These are phyloP conservation scores for Apostichopus californicus DNA, from an alignment of 35 echinoderm and acorn worm species.

Conservation along the genomic window DNA sequence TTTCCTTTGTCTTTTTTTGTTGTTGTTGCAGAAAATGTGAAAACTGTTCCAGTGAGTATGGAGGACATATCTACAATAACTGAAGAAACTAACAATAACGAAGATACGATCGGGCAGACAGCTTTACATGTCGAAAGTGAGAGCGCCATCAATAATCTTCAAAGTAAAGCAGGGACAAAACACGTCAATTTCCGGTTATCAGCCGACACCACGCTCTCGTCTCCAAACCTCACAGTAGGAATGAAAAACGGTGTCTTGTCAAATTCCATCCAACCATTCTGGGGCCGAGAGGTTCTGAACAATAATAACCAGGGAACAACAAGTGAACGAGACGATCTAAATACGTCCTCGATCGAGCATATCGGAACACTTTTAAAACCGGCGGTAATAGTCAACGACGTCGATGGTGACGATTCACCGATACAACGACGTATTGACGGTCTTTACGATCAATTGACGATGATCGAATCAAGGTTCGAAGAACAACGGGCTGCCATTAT, in stretches of 20 bases:
- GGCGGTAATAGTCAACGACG: conserved; percentile 37
- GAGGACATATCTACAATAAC: conserved; percentile 11
- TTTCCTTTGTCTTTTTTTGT: background rate
- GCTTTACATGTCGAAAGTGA: background rate
- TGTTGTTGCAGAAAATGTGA: conserved; percentile 23
- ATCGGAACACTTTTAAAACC: conserved; percentile 39
- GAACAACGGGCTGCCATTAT: conserved; percentile 80
- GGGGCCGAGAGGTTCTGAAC: background rate
- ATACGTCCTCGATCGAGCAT: background rate
- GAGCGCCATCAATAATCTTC: no score
- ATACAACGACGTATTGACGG: conserved; percentile 79
- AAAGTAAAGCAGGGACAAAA: conserved; percentile 8
- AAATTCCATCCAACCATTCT: conserved; percentile 1
- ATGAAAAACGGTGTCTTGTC: background rate
- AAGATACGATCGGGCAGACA: no score
- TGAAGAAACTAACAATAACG: conserved; percentile 8
- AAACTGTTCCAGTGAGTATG: conserved; percentile 47
- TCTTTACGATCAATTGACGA: conserved; percentile 73
- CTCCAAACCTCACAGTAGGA: background rate
- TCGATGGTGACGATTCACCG: conserved; percentile 20
- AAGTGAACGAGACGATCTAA: background rate
- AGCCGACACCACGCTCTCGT: background rate
- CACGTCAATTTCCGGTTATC: conserved; percentile 48
- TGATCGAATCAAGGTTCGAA: conserved; percentile 80
- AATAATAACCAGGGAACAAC: background rate